Evolutionary conservation across 2,888 invertebrate species (phyloP).

Genomic region (Zygogramma bicolorata): DNA sequence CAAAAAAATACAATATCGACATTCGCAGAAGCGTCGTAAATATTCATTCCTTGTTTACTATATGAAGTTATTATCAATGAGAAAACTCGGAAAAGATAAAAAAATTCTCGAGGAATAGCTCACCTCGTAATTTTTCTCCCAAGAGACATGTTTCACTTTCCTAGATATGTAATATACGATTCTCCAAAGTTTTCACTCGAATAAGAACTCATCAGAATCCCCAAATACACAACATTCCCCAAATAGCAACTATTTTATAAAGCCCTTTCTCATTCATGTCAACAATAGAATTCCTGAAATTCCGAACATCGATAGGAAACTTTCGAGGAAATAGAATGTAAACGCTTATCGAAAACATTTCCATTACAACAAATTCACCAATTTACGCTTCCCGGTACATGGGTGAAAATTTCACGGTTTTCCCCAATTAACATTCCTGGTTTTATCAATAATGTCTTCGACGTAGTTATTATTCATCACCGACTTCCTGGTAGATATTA

Average conservation of each 20-base stretch:
- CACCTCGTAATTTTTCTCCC: too few species aligned
- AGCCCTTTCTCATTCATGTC: background rate
- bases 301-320: background rate
- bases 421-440: background rate
- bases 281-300: background rate
- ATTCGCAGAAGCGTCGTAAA: too few species aligned
- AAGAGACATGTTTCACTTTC: too few species aligned
- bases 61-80: too few species aligned
- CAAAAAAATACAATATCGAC: too few species aligned
- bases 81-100: too few species aligned
- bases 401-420: background rate
- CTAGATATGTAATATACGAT: too few species aligned
- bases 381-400: background rate
- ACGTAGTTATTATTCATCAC: background rate
- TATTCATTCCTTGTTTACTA: too few species aligned
- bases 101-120: too few species aligned
- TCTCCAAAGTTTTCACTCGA: too few species aligned
- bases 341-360: background rate
- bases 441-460: background rate
- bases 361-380: background rate
- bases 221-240: too few species aligned
- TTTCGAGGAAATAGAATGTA: background rate
- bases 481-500: background rate
- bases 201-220: too few species aligned
- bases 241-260: background rate